Percentiles rank a stretch among this genome's conserved stretches.
Conservation (phyloP, 2,113 vertebrate genomes). For the Sminthopsis crassicaudata region DNA sequence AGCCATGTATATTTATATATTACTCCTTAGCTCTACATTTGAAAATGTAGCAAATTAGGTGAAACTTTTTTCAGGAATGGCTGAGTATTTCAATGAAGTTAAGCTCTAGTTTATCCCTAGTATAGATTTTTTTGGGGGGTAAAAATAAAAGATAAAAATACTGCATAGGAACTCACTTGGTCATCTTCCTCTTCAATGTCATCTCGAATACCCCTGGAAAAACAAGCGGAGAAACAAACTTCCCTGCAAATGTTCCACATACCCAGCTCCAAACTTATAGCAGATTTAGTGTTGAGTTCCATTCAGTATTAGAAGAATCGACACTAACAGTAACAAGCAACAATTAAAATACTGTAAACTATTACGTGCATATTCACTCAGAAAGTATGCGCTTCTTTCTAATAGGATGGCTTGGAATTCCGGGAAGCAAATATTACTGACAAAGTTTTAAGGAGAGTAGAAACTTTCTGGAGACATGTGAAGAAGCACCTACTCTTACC, state of each 20-base stretch:
- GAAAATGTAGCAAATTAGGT: constrained; percentile 65
- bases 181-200: constrained; percentile 99
- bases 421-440: constrained; percentile 69
- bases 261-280: constrained; percentile 87
- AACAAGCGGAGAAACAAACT: constrained; percentile 99
- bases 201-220: constrained; percentile 99
- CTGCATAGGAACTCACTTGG: constrained; percentile 98
- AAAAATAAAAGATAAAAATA: constrained; percentile 88
- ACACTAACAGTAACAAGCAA: constrained; percentile 81
- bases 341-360: constrained; percentile 73
- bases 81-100: constrained; percentile 39
- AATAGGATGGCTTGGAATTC: constrained; percentile 59
- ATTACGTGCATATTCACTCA: constrained; percentile 67
- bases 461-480: constrained; percentile 50
- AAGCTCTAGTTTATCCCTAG: constrained; percentile 72
- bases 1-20: constrained; percentile 63
- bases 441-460: constrained; percentile 38
- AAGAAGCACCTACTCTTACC: constrained; percentile 44
- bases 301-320: constrained; percentile 76
- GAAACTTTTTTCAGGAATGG: constrained; percentile 67
- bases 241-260: constrained; percentile 99
- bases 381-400: constrained; percentile 70
- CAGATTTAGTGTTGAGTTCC: constrained; percentile 82
- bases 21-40: constrained; percentile 57
- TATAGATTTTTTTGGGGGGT: constrained; percentile 67